Base-by-base conservation (phyloP, 2,113 vertebrate genomes). In the Mus musculus region DNA sequence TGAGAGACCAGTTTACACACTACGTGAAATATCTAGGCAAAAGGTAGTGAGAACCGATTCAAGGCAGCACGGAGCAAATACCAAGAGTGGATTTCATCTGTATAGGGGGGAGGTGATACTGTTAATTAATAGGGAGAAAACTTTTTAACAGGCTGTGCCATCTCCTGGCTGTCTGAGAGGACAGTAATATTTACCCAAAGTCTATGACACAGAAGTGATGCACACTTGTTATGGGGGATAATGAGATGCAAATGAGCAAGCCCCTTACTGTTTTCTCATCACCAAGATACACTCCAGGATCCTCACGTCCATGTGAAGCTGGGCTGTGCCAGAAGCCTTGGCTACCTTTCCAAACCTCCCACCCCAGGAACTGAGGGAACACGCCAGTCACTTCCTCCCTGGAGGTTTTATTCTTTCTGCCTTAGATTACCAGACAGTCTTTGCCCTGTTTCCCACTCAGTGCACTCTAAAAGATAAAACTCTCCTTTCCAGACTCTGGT, bases 1-100 rank as follows among this genome's bases (percentile, higher is more conserved):
- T 71, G 30, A 93, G 26, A 91, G 5, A 87, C 49, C 56, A 80
- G 63, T 93, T 72, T 90, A 65, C 24, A 91, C 22, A 12, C 46
- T n/a, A 1, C 14, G 85, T 77, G 54, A 96, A 93, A 88, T 91
- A 90, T 67, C 88, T 54, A 86, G 65, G 20, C 91, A 5, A 96
- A 86, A 81, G 36, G 14, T 67, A 39, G 5, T 77, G 46, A 85
- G 28, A 77, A 77, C 49, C 61, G 71, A 95, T 46, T 80, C 75
- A 85, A 82, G 28, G 46, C 24, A 73, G 22, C 59, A 61, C n/a
- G 61, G 28, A 86, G 17, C 42, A 92, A 88, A 87, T 20, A 92
- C 19, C 42, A 90, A 92, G 56, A 88, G 63, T 85, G 26, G 26
- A 2, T 91, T 95, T 73, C 89, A 11, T 63, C 86, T 52, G 49